Percentiles rank a stretch among this genome's conserved stretches.
Evolutionary conservation across 2,888 invertebrate species (phyloP).

Genomic region (Rugalucina vietnamica): DNA sequence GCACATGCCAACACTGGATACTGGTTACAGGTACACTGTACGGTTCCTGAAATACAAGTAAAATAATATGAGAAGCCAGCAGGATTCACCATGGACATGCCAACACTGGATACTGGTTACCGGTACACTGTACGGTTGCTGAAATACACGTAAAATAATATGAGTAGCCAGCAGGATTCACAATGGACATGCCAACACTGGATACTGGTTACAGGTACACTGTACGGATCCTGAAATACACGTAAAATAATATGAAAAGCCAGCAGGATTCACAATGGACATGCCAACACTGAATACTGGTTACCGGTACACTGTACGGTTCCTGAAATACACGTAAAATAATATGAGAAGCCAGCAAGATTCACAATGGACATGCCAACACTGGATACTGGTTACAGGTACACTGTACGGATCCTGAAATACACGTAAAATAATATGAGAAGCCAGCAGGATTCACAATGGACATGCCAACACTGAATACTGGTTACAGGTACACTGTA

Average conservation of each 20-base stretch:
- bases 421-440: too few species aligned
- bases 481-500: conserved; percentile 95
- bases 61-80: too few species aligned
- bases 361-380: conserved; percentile 99
- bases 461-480: conserved; percentile 98
- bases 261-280: conserved; percentile 96
- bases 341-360: conserved; percentile 92
- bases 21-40: conserved; percentile 95
- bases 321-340: too few species aligned
- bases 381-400: conserved; percentile 96
- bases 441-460: conserved; percentile 95
- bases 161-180: conserved; percentile 90
- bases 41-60: too few species aligned
- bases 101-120: conserved; percentile 97
- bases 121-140: conserved; percentile 93
- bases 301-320: conserved; percentile 92
- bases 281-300: conserved; percentile 98
- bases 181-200: conserved; percentile 99
- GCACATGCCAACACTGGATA: conserved; percentile 98
- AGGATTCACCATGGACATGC: conserved; percentile 97
- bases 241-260: too few species aligned
- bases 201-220: conserved; percentile 94
- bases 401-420: conserved; percentile 92
- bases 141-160: conserved; percentile 67
- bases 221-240: conserved; percentile 89